Evolutionary conservation across 2,113 vertebrate species (phyloP).

Genomic region (Varanus komodoensis): DNA sequence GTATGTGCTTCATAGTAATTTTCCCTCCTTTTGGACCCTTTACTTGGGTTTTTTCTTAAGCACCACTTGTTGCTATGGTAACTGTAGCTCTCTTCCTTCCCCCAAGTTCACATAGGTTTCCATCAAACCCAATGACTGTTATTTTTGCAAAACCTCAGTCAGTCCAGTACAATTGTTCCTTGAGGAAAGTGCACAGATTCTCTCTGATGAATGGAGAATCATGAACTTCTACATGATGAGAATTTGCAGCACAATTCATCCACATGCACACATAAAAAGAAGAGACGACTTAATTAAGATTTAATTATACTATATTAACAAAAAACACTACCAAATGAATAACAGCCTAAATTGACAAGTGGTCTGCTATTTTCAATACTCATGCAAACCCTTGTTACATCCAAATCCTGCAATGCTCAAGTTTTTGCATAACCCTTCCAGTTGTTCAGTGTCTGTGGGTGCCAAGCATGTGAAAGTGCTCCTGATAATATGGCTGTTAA

Average conservation of each 20-base stretch:
- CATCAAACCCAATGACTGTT: conserved; percentile 72
- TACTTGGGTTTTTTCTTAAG: conserved; percentile 62
- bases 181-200: conserved; percentile 60
- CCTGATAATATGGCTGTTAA: no score
- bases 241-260: conserved; percentile 36
- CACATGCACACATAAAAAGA: not conserved
- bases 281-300: conserved; percentile 24
- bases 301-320: not conserved
- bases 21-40: conserved; percentile 41
- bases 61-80: conserved; percentile 71
- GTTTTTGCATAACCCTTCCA: not conserved
- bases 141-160: conserved; percentile 67
- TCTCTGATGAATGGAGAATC: conserved; percentile 26
- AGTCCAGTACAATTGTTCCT: conserved; percentile 64
- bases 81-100: conserved; percentile 57
- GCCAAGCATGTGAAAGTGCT: no score
- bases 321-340: not conserved
- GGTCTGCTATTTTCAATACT: not conserved
- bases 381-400: not conserved
- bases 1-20: conserved; percentile 58
- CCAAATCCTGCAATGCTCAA: not conserved
- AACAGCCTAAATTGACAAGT: conserved; percentile 17
- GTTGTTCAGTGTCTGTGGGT: no score
- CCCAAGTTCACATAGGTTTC: conserved; percentile 69
- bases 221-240: conserved; percentile 40